Evolutionary conservation across 2,113 vertebrate species (phyloP), one percentile per base, ranked within the genome.

Genomic region (Dipodomys stephensi): DNA sequence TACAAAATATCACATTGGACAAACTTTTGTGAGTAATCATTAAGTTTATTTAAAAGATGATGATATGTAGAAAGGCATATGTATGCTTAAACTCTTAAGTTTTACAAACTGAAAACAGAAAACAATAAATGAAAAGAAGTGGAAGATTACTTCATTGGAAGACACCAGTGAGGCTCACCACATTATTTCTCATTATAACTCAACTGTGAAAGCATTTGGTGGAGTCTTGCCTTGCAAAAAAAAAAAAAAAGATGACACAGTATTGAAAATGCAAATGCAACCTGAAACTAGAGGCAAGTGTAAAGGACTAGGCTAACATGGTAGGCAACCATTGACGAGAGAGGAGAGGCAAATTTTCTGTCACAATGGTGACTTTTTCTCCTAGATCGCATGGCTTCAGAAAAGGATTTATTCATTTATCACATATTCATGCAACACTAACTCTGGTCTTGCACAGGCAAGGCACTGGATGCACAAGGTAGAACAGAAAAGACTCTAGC

Each of bases 291-390:
- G 92, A 23, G 25, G 20, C n/a, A 4, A 0, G 7, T 3, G 23
- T 22, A 35, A 30, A 6, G 7, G 62, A 74, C 46, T 7, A 20
- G 19, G 15, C 72, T 39, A 12, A 25, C 32, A 0, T 20, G 1
- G 15, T 4, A 9, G 19, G 71, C 39, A 0, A 19, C 3, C n/a
- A 12, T 12, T 64, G 25, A 8, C 27, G 32, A 1, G 0, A 12
- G 15, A 30, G 32, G 27, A 13, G 7, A 10, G 18, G 10, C 5
- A 23, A 16, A 23, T 4, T 46, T 44, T 20, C 6, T 12, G 7
- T 60, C 83, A 46, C 1, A 8, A 4, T 6, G 18, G 4, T 2
- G 2, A 3, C 35, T 62, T 91, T 23, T 53, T 62, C 60, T 87
- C 16, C 10, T 90, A 44, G 8, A 35, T 78, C 32, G 28, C 60